Conservation (phyloP, 2,113 vertebrate genomes). For the Vulpes lagopus region DNA sequence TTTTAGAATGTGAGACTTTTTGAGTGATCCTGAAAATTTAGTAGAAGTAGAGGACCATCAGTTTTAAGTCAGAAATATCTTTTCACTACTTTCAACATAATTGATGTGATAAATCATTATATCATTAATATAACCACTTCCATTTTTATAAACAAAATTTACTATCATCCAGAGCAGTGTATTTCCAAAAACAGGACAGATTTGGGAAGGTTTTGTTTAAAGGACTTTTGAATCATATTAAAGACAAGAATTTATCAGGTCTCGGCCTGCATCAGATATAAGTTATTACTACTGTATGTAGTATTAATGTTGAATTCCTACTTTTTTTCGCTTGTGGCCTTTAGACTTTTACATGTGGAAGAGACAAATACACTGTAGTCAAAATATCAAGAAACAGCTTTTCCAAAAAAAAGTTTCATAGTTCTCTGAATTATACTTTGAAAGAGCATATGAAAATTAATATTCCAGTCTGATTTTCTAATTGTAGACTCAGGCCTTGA, state of each 20-base stretch:
- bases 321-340: not conserved
- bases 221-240: not conserved
- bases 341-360: not conserved
- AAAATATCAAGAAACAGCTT: not conserved
- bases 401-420: not conserved
- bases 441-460: constrained; percentile 42
- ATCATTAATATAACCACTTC: not conserved
- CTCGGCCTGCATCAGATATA: not conserved
- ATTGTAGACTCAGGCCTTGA: not conserved
- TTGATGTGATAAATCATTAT: not conserved
- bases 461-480: constrained; percentile 18
- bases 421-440: constrained; percentile 1
- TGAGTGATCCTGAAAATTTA: not conserved
- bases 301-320: not conserved
- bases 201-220: not conserved
- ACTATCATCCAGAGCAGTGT: not conserved
- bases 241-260: not conserved
- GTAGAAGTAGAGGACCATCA: not conserved
- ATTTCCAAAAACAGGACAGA: not conserved
- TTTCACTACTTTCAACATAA: not conserved
- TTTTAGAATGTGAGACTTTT: not conserved
- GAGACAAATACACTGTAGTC: not conserved
- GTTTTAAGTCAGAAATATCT: constrained; percentile 14
- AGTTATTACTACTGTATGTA: not conserved
- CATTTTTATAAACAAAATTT: constrained; percentile 37